Evolutionary conservation across 2,797 vertebrate genomes (phyloP).

Genomic region (Eulemur mongoz): DNA sequence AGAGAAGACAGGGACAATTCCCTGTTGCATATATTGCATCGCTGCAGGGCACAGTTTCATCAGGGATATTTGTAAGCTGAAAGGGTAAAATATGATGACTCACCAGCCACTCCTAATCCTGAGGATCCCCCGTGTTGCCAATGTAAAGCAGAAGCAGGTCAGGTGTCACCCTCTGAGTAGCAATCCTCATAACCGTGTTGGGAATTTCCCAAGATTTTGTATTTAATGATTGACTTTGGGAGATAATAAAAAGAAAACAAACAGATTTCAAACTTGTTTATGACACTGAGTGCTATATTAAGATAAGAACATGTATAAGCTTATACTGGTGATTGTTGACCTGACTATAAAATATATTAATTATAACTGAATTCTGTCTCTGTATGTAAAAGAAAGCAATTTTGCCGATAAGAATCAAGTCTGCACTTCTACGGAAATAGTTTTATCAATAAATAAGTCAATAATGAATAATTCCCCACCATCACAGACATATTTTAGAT

Average conservation of each 20-base stretch:
- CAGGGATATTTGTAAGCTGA: fast-evolving
- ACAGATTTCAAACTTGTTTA: background rate
- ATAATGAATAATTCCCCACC: background rate
- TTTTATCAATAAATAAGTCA: background rate
- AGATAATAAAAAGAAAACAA: background rate
- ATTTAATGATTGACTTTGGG: background rate
- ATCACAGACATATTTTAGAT: background rate
- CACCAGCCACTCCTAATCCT: background rate
- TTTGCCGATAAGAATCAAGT: background rate
- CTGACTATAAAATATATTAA: background rate
- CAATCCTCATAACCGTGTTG: background rate
- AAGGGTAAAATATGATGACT: background rate
- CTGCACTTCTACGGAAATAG: background rate
- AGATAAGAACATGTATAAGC: background rate
- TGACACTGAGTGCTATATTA: background rate
- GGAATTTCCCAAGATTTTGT: background rate
- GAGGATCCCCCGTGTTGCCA: fast-evolving
- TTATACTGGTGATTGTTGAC: background rate
- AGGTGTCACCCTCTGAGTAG: fast-evolving
- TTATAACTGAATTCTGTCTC: background rate
- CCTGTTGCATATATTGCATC: fast-evolving
- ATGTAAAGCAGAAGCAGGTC: fast-evolving
- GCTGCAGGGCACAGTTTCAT: no score
- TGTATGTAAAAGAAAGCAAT: background rate
- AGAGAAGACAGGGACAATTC: no score